These are phyloP conservation scores for Carposina sasakii DNA, from an alignment of 1,140 invertebrate genomes.

Conservation along the genomic window DNA sequence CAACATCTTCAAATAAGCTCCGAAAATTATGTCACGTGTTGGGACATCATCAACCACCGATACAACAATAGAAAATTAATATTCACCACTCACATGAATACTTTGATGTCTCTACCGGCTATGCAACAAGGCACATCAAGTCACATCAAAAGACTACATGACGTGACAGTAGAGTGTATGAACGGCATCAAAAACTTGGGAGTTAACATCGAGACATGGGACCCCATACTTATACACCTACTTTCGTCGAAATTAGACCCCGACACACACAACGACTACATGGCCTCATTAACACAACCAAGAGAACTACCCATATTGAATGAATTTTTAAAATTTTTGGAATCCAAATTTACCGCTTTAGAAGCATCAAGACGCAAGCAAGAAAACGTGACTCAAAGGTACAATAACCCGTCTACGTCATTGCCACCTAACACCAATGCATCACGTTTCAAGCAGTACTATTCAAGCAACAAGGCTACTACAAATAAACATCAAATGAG, in stretches of 20 bases:
- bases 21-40: constrained; percentile 1
- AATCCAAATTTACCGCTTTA: constrained; percentile 1
- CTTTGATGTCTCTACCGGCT: not conserved
- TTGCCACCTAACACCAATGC: too few relatives aligned
- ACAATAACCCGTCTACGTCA: too few relatives aligned
- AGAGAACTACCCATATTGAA: not conserved
- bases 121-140: not conserved
- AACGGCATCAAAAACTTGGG: constrained; percentile 1
- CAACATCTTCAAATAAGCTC: constrained; percentile 1
- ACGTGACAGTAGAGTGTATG: not conserved
- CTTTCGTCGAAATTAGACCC: not conserved
- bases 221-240: not conserved
- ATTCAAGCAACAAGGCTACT: too few relatives aligned
- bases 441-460: too few relatives aligned
- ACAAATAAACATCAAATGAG: too few relatives aligned
- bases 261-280: not conserved
- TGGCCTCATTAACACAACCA: not conserved
- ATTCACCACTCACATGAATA: constrained; percentile 3
- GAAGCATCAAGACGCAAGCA: not conserved
- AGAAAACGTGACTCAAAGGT: too few relatives aligned
- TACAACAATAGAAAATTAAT: constrained; percentile 9
- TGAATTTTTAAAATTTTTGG: constrained; percentile 1
- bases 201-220: not conserved
- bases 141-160: not conserved
- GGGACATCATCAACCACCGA: constrained; percentile 6